Evolutionary conservation across 2,888 invertebrate species (phyloP).

Genomic region (Beris chalybata): DNA sequence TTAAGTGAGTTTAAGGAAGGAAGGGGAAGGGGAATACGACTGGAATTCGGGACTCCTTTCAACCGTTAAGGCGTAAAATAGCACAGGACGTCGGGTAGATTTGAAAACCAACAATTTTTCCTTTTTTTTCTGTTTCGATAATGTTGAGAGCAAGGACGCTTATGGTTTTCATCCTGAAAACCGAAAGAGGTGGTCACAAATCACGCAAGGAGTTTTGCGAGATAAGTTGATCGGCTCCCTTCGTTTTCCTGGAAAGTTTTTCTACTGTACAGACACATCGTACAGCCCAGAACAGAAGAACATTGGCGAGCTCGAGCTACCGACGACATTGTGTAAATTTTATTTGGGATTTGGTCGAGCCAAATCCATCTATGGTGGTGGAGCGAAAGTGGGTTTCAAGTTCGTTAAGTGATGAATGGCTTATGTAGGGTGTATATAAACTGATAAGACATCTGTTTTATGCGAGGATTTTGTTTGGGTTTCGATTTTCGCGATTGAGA

Average conservation of each 20-base stretch:
- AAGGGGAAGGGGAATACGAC: too few relatives aligned
- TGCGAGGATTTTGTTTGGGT: too few relatives aligned
- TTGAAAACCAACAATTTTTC: conserved; percentile 7
- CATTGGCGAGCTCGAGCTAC: conserved; percentile 3
- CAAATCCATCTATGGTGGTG: not conserved
- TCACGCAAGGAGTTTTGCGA: conserved; percentile 16
- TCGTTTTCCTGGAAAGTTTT: conserved; percentile 11
- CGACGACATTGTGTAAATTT: conserved; percentile 26
- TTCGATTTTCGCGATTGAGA: too few relatives aligned
- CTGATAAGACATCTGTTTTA: too few relatives aligned
- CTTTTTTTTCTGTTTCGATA: conserved; percentile 11
- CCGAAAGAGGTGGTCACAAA: conserved; percentile 5
- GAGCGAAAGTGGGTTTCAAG: conserved; percentile 4
- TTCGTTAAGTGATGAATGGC: conserved; percentile 23
- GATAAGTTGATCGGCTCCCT: conserved; percentile 3
- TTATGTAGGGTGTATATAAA: not conserved
- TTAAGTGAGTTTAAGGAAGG: too few relatives aligned
- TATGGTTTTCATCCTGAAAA: conserved; percentile 7
- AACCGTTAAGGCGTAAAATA: too few relatives aligned
- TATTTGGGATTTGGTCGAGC: conserved; percentile 23
- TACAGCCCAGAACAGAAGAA: not conserved
- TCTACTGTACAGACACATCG: not conserved
- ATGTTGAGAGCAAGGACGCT: not conserved
- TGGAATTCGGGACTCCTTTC: too few relatives aligned
- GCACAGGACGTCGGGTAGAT: not conserved